Base-by-base conservation (phyloP, 2,888 invertebrate genomes). In the Rhaphigaster nebulosa region DNA sequence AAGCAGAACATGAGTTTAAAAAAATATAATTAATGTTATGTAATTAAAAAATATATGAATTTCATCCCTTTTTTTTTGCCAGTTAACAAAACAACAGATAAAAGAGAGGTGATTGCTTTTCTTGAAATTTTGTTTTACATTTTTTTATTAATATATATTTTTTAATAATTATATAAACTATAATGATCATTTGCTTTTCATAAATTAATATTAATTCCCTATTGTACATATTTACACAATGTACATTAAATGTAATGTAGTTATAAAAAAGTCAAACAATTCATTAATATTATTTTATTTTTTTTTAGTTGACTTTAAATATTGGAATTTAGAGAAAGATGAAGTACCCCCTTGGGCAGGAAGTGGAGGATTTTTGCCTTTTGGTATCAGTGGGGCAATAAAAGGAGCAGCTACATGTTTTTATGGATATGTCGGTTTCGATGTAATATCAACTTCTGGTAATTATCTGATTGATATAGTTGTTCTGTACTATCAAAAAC, bases 401-500 rank as follows among this genome's bases (percentile, higher is more conserved):
- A 93, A 93, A 91, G 94, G 94, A 26, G 93, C 93, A 20, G 93
- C 93, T 12, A 93, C 94, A 8, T 94, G 94, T 91, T 95, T 95
- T 93, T 95, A 95, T 93, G 95, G 95, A 26, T 95, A 95, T 93
- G 95, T 95, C 80, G 95, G 95, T 2, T 95, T 95, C 93, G 95
- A 95, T 92, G 94, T 94, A 91, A 95, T 94, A 89, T 93, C 93
- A 5, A 93, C 94, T 5, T 93, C 93, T 91, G 95, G 95, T 94
- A 87, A 92, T 56, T 65, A 87, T 2, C 26, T 70, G 15, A 70
- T 34, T 34, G 52, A 56, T 56, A 1, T 26, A 26, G 8, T 56
- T 10, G 45, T 45, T n/a, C n/a, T n/a, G n/a, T n/a, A n/a, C n/a
- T n/a, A n/a, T n/a, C n/a, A n/a, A n/a, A n/a, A n/a, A n/a, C n/a